Percentiles rank a stretch among this genome's conserved stretches.
phyloP scores from a whole-genome alignment of 2,797 vertebrate species.

The Euthynnus affinis region DNA sequence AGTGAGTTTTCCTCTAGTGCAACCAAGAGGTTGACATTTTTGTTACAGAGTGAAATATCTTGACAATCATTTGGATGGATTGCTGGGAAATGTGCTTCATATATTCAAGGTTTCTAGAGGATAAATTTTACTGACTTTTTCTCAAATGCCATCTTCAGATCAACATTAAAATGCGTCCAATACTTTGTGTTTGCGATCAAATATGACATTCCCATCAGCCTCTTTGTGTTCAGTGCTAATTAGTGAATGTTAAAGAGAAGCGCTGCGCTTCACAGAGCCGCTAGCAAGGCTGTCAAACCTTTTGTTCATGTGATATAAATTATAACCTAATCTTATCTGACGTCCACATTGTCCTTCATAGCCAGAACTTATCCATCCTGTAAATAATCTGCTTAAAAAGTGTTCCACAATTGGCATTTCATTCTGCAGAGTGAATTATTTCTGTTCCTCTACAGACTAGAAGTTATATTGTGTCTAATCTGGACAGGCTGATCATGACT shows the following conservation, averaged over 20 bases:
- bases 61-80: too few relatives aligned
- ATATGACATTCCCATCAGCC: neutral
- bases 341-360: slow-evolving; percentile 11
- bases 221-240: neutral
- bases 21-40: too few relatives aligned
- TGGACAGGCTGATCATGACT: neutral
- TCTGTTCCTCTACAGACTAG: neutral
- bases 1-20: too few relatives aligned
- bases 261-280: neutral
- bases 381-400: neutral
- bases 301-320: neutral
- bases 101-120: neutral
- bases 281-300: neutral
- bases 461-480: neutral
- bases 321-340: neutral
- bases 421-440: slow-evolving; percentile 9
- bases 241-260: neutral
- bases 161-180: neutral
- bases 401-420: neutral
- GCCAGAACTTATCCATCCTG: neutral
- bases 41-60: too few relatives aligned
- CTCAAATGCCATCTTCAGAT: neutral
- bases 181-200: too few relatives aligned
- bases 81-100: neutral
- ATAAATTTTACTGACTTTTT: neutral